Conservation (phyloP, 2,797 vertebrate species). For the Crocidura indochinensis region DNA sequence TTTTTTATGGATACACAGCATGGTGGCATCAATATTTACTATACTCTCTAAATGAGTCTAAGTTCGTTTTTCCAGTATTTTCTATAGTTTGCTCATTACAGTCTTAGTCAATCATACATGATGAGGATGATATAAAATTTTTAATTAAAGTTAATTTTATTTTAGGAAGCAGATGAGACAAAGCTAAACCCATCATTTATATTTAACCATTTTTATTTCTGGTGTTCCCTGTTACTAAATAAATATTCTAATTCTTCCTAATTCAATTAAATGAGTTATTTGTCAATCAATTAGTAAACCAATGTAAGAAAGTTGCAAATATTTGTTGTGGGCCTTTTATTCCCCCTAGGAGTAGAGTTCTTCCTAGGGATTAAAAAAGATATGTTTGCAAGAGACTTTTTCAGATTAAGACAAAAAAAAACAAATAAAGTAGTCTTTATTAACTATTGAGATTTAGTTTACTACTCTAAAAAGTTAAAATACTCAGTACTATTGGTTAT, state of each 20-base stretch:
- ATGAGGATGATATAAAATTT: constrained; percentile 78
- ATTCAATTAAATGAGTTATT: constrained; percentile 72
- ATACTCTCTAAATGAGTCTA: constrained; percentile 51
- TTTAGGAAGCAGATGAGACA: constrained; percentile 68
- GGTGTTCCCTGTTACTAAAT: constrained; percentile 30
- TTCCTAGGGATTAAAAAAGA: background rate
- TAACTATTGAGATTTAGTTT: constrained; percentile 30
- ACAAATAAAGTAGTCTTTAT: constrained; percentile 25
- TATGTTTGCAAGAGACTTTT: background rate
- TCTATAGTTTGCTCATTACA: constrained; percentile 44
- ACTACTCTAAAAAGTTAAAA: background rate
- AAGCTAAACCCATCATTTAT: constrained; percentile 35
- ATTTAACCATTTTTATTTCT: constrained; percentile 53
- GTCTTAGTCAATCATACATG: constrained; percentile 72
- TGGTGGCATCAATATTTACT: constrained; percentile 75
- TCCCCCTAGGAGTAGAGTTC: constrained; percentile 52
- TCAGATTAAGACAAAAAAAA: background rate
- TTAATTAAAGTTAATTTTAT: constrained; percentile 76
- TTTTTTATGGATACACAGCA: constrained; percentile 62
- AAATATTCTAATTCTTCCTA: constrained; percentile 57
- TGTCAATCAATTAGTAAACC: constrained; percentile 41
- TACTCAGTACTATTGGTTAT: background rate
- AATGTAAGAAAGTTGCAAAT: constrained; percentile 51
- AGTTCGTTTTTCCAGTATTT: constrained; percentile 58
- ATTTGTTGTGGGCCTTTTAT: constrained; percentile 52